Evolutionary conservation across 64 coral and sea anemone genomes (phyloP).

Genomic region (Acropora yongei): DNA sequence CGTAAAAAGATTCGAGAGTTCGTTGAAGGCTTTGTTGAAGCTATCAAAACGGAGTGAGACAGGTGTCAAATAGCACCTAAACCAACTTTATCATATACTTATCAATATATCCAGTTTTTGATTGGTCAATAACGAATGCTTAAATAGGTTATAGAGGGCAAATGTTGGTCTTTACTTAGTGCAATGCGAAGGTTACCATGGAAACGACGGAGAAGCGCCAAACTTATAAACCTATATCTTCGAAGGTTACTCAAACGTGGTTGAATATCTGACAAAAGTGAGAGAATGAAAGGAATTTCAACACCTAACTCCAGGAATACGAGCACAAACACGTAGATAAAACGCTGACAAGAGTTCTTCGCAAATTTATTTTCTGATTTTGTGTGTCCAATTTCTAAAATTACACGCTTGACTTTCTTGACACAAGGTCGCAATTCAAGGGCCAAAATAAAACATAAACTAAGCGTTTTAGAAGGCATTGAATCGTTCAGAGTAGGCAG

Average conservation of each 20-base stretch:
- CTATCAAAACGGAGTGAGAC: background rate
- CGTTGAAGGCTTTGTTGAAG: background rate
- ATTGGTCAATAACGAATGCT: background rate
- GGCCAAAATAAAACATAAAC: background rate
- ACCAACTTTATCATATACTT: background rate
- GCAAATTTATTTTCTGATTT: too few species aligned
- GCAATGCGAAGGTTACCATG: too few species aligned
- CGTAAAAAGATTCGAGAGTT: background rate
- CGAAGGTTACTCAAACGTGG: background rate
- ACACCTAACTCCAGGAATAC: background rate
- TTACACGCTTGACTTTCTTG: background rate
- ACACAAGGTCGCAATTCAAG: background rate
- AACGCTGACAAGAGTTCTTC: background rate
- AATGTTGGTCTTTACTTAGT: too few species aligned
- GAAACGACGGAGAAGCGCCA: too few species aligned
- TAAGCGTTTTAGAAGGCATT: background rate
- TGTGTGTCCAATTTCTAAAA: background rate
- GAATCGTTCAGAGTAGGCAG: background rate
- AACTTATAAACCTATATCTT: background rate
- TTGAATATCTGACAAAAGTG: background rate
- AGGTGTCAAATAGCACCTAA: conserved; percentile 1
- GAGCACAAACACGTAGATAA: background rate
- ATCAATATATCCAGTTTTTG: background rate
- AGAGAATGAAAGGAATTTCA: background rate
- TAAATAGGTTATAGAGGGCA: background rate